Base-by-base conservation (phyloP, 2,888 invertebrate genomes). In the Morpho helenor region DNA sequence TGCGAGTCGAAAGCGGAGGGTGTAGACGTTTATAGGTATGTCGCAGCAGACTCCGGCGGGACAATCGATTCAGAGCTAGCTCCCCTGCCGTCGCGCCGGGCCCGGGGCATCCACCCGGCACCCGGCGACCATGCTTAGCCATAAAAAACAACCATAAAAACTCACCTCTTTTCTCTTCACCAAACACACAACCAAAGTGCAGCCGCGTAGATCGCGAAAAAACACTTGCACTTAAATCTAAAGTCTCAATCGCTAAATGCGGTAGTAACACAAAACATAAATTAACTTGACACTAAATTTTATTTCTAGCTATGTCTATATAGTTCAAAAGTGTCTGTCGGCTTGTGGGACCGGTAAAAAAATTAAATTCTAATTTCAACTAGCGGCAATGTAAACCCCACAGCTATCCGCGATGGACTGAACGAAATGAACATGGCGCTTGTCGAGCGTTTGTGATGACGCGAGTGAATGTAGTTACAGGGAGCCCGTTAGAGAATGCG, bases 161-260 rank as follows among this genome's bases (percentile, higher is more conserved):
- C 87, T 84, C 74, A 88, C 87, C 87, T 86, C 77, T 86, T 84
- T 71, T 80, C 86, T 84, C 83, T 79, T 80, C 81, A 85, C 78
- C 80, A 74, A 79, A 71, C 81, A 77, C 76, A 78, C 79, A 80
- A 80, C 79, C 75, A 74, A 81, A 82, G 81, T 77, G 82, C 78
- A 84, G 83, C 77, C 82, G 77, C 80, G 83, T 75, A 77, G 80
- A 82, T 84, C 84, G 86, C 84, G 82, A 80, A 79, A 75, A 80
- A 79, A 75, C 85, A 87, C 87, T 79, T 73, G 75, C 87, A 88
- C 87, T 83, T 59, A 65, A 16, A 63, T 65, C 71, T 74, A 76
- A 76, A 75, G 73, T 76, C 72, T 79, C 73, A 74, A 68, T 74
- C 64, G 69, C 65, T 60, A 68, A 65, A 39, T 61, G 63, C 68